Percentiles rank a stretch among this genome's conserved stretches.
Evolutionary conservation across 1,140 invertebrate species (phyloP).

Genomic region (Gonatopus flavifemur): DNA sequence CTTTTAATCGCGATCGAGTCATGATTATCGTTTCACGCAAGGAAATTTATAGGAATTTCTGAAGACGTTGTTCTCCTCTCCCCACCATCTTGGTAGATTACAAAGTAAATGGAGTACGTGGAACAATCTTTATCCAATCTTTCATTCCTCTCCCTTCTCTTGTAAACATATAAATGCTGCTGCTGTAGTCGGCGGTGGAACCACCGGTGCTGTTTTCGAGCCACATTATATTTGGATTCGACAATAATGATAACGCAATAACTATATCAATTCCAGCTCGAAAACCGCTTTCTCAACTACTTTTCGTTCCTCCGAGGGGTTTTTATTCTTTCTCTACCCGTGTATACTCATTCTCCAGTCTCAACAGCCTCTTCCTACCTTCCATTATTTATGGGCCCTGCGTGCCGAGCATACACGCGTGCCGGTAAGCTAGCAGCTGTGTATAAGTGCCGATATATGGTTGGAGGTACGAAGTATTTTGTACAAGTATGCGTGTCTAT

Average conservation of each 20-base stretch:
- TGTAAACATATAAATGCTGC: background rate
- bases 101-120: conserved; percentile 31
- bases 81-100: too few relatives aligned
- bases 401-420: conserved; percentile 41
- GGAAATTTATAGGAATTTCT: conserved; percentile 24
- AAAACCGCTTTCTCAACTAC: conserved; percentile 41
- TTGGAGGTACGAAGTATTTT: too few relatives aligned
- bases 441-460: too few relatives aligned
- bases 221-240: too few relatives aligned
- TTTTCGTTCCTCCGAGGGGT: conserved; percentile 27
- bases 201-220: too few relatives aligned
- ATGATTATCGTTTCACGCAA: too few relatives aligned
- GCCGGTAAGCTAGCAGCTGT: too few relatives aligned
- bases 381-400: conserved; percentile 45
- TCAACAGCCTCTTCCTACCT: conserved; percentile 27
- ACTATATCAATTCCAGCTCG: conserved; percentile 38
- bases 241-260: conserved; percentile 48
- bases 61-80: too few relatives aligned
- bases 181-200: too few relatives aligned
- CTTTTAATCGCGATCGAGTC: too few relatives aligned
- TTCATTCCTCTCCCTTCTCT: conserved; percentile 28
- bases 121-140: conserved; percentile 43
- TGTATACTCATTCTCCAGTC: conserved; percentile 19
- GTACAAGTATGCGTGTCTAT: too few relatives aligned
- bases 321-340: background rate